phyloP scores from a whole-genome alignment of 2,113 vertebrate genomes.

The Carlito syrichta region DNA sequence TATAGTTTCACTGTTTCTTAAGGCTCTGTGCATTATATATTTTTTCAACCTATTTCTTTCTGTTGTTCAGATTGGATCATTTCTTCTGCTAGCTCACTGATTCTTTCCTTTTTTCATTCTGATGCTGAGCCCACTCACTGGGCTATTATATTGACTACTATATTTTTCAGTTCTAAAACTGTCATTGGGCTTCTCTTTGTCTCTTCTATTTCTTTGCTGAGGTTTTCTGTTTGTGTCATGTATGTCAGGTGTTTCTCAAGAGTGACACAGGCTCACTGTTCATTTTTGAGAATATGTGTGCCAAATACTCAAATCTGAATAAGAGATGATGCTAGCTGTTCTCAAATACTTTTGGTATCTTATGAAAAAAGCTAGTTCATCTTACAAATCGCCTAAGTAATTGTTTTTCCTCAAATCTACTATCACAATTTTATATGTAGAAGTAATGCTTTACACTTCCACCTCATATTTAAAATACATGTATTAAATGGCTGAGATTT shows the following conservation, averaged over 20 bases:
- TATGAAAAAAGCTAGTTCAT: not conserved
- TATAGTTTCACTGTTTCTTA: not conserved
- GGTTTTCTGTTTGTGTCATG: not conserved
- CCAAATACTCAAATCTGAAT: not conserved
- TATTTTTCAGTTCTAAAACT: not conserved
- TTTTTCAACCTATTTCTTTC: not conserved
- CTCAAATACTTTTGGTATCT: not conserved
- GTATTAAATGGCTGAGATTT: not conserved
- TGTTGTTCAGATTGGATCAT: not conserved
- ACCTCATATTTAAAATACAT: not conserved
- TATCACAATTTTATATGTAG: not conserved
- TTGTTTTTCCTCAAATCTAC: not conserved
- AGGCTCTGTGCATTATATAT: not conserved
- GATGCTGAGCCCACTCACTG: not conserved
- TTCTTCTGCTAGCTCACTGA: not conserved
- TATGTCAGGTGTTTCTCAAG: not conserved
- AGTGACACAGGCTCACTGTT: not conserved
- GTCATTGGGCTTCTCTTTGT: not conserved
- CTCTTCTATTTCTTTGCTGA: not conserved
- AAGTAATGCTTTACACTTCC: not conserved
- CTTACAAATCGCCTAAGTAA: not conserved
- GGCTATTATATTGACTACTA: not conserved
- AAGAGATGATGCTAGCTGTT: not conserved
- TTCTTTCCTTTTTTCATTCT: not conserved
- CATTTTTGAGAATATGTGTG: not conserved